These are phyloP conservation scores for Apostichopus parvimensis DNA, from an alignment of 35 echinoderm and acorn worm species.

Conservation along the genomic window DNA sequence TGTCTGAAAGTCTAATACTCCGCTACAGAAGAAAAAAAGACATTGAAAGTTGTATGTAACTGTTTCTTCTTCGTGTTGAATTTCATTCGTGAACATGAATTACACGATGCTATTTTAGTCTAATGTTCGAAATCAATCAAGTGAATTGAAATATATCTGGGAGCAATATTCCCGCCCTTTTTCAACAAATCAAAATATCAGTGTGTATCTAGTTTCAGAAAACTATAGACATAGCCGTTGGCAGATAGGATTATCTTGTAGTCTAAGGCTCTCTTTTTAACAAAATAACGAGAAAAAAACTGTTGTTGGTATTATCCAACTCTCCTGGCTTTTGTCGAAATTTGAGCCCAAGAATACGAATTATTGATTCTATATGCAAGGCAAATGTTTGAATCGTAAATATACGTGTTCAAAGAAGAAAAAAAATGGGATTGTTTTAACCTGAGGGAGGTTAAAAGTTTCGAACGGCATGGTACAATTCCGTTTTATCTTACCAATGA, in stretches of 20 bases:
- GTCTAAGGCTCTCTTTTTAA: slow-evolving; percentile 24
- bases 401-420: neutral
- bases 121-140: slow-evolving; percentile 45
- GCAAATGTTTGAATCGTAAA: slow-evolving; percentile 48
- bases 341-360: slow-evolving; percentile 32
- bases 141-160: slow-evolving; percentile 44
- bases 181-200: slow-evolving; percentile 47
- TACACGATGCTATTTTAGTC: slow-evolving; percentile 46
- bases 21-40: neutral
- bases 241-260: slow-evolving; percentile 22
- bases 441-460: slow-evolving; percentile 48
- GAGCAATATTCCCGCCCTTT: slow-evolving; percentile 43
- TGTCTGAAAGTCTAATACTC: slow-evolving; percentile 38
- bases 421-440: slow-evolving; percentile 12
- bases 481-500: slow-evolving; percentile 39
- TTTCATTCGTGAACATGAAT: slow-evolving; percentile 47
- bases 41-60: slow-evolving; percentile 14
- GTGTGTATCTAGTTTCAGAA: slow-evolving; percentile 38
- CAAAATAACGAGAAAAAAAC: slow-evolving; percentile 24
- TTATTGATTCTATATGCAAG: slow-evolving; percentile 36
- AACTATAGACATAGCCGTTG: slow-evolving; percentile 30
- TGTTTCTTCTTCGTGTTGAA: slow-evolving; percentile 46
- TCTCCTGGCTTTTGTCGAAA: slow-evolving; percentile 31
- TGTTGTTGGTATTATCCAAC: slow-evolving; percentile 45
- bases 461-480: slow-evolving; percentile 20